These are phyloP conservation scores for Amorpha juglandis DNA, from an alignment of 2,888 invertebrate species.

Conservation along the genomic window DNA sequence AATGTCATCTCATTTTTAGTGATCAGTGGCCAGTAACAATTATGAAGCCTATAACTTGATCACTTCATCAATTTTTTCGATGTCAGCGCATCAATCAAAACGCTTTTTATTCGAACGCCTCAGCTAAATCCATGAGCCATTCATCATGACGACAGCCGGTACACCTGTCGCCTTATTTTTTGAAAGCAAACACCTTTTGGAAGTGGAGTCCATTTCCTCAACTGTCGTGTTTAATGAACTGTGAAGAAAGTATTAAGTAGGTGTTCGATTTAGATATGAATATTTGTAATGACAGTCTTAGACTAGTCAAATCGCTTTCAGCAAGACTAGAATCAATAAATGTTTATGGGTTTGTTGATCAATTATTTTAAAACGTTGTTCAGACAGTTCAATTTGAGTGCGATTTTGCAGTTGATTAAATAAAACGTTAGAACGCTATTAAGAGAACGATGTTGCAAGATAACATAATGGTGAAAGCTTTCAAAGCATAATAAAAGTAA, in stretches of 20 bases:
- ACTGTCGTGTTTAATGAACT: constrained; percentile 13
- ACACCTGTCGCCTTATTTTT: constrained; percentile 25
- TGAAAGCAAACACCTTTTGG: neutral
- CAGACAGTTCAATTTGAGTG: too few species aligned
- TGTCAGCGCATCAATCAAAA: neutral
- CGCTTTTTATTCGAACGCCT: neutral
- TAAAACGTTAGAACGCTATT: too few species aligned
- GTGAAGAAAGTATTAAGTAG: constrained; percentile 19
- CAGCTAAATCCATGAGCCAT: neutral
- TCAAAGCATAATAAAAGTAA: too few species aligned
- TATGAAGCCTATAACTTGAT: neutral
- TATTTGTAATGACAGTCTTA: neutral
- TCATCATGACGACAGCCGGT: constrained; percentile 29
- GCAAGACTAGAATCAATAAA: too few species aligned
- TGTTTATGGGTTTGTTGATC: too few species aligned
- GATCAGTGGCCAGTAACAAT: too few species aligned
- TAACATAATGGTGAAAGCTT: too few species aligned
- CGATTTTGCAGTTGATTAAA: too few species aligned
- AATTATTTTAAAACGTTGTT: too few species aligned
- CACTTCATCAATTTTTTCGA: neutral
- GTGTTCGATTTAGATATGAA: neutral
- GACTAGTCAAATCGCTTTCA: neutral
- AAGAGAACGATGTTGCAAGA: too few species aligned
- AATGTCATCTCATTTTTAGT: too few species aligned
- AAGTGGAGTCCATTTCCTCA: constrained; percentile 17